Evolutionary conservation across 2,113 vertebrate species (phyloP).

Genomic region (Donacobius atricapilla): DNA sequence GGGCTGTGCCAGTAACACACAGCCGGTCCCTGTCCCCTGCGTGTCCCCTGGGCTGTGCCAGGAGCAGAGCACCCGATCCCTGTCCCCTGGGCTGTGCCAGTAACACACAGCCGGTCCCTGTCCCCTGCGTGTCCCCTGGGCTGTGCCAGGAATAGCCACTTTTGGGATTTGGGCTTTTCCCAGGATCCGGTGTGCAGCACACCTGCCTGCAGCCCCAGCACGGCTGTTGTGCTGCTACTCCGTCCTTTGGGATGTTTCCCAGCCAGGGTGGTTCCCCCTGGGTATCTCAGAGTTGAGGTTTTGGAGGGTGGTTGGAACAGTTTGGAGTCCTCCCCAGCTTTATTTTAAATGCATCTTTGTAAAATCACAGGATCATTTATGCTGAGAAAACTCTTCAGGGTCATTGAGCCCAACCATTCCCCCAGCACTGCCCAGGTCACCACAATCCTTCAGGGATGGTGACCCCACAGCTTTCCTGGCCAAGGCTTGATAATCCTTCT

Average conservation of each 20-base stretch:
- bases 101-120: not conserved
- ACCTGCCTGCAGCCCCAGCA: not conserved
- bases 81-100: not conserved
- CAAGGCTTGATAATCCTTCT: not conserved
- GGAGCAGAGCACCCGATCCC: too few relatives aligned
- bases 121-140: not conserved
- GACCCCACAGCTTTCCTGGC: not conserved
- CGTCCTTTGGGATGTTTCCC: not conserved
- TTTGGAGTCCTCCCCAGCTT: not conserved
- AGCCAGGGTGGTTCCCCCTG: not conserved
- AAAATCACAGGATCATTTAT: not conserved
- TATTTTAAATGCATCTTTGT: not conserved
- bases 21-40: not conserved
- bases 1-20: too few relatives aligned
- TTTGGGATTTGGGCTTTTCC: fast-evolving
- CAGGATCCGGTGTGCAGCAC: fast-evolving
- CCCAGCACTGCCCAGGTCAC: not conserved
- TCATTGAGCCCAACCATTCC: fast-evolving
- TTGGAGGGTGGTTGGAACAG: fast-evolving
- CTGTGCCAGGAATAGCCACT: too few relatives aligned
- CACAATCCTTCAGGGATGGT: not conserved
- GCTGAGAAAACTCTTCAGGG: not conserved
- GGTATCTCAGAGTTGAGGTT: not conserved
- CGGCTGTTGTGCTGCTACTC: fast-evolving
- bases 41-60: not conserved